phyloP scores from a whole-genome alignment of 1,140 invertebrate species.

The Sycophaga agraensis region DNA sequence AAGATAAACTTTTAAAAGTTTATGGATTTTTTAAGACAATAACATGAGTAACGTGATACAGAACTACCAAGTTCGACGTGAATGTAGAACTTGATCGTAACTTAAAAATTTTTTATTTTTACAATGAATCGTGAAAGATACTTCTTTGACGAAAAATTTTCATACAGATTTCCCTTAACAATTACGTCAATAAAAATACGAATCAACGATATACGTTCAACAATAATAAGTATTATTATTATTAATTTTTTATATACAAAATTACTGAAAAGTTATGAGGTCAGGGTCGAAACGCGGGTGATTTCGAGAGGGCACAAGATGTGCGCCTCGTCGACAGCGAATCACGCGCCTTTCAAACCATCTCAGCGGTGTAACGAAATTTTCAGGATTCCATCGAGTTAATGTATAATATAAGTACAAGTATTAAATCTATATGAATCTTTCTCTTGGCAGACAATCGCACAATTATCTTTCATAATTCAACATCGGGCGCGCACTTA shows the following conservation, averaged over 20 bases:
- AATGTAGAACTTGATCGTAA: slow-evolving; percentile 3
- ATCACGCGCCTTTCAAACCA: not conserved
- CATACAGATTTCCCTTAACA: slow-evolving; percentile 6
- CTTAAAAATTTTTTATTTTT: slow-evolving; percentile 8
- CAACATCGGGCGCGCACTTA: not conserved
- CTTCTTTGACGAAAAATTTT: not conserved
- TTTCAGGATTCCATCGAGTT: not conserved
- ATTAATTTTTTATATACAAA: not conserved
- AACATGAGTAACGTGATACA: not conserved
- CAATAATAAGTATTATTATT: slow-evolving; percentile 24
- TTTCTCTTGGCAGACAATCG: not conserved
- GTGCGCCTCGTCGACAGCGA: not conserved
- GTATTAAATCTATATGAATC: slow-evolving; percentile 1
- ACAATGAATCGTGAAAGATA: slow-evolving; percentile 12
- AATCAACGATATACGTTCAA: slow-evolving; percentile 24
- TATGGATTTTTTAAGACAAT: not conserved
- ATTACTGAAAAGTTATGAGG: too few species aligned
- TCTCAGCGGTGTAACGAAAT: not conserved
- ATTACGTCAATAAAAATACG: slow-evolving; percentile 9
- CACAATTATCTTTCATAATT: not conserved
- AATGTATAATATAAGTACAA: slow-evolving; percentile 14
- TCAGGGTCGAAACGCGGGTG: not conserved
- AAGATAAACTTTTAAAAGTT: slow-evolving; percentile 4
- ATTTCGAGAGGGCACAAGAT: not conserved
- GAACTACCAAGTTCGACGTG: not conserved